These are phyloP conservation scores for Neuroscelio doddi DNA, from an alignment of 2,888 invertebrate species.

Conservation along the genomic window DNA sequence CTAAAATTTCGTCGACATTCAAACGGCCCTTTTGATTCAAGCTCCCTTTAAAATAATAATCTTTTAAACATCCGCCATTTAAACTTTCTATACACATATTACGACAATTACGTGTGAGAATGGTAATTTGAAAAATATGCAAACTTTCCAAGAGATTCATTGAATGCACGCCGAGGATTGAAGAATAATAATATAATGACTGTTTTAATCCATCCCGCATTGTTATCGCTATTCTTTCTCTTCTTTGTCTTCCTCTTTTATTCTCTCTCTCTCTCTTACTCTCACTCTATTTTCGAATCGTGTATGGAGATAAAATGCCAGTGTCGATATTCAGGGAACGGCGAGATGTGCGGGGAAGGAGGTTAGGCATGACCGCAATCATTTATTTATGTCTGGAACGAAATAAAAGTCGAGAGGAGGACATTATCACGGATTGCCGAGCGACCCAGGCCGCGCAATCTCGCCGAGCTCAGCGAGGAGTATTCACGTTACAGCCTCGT, in stretches of 20 bases:
- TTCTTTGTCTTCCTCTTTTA: too few relatives aligned
- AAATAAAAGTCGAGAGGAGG: conserved; percentile 29
- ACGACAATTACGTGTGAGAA: too few relatives aligned
- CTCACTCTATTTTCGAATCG: neutral
- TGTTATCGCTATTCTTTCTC: too few relatives aligned
- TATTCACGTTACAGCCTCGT: conserved; percentile 34
- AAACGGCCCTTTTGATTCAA: too few relatives aligned
- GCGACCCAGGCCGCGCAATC: conserved; percentile 23
- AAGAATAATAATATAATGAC: too few relatives aligned
- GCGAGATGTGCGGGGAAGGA: neutral
- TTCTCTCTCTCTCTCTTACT: neutral
- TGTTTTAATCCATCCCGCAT: too few relatives aligned
- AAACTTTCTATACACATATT: too few relatives aligned
- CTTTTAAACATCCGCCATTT: too few relatives aligned
- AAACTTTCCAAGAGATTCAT: too few relatives aligned
- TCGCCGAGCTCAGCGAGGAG: conserved; percentile 20
- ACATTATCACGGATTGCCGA: conserved; percentile 30
- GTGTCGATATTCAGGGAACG: neutral
- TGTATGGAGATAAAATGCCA: neutral
- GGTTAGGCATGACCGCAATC: conserved; percentile 15
- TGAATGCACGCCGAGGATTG: too few relatives aligned
- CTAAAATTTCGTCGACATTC: neutral
- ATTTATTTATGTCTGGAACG: conserved; percentile 30
- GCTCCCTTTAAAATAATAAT: too few relatives aligned
- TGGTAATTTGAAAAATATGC: too few relatives aligned